These are phyloP conservation scores for Pteromalus puparum DNA, from an alignment of 1,140 invertebrate genomes.

Conservation along the genomic window DNA sequence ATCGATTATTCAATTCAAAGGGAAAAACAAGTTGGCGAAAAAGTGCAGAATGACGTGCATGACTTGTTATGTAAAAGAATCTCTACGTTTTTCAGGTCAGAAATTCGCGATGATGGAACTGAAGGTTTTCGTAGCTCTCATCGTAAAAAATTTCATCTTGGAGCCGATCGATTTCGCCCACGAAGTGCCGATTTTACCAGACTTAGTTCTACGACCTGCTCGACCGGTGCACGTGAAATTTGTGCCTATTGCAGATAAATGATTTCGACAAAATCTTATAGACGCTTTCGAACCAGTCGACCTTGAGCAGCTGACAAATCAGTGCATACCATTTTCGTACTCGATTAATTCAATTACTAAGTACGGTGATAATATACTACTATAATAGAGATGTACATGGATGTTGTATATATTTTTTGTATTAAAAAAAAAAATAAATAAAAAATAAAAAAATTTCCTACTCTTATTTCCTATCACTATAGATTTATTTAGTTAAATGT, in stretches of 20 bases:
- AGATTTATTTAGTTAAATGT: too few species aligned
- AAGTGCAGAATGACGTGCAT: not conserved
- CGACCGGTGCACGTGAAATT: slow-evolving; percentile 56
- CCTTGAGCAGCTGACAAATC: too few species aligned
- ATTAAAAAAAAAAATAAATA: too few species aligned
- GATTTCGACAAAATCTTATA: too few species aligned
- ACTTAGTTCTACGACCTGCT: slow-evolving; percentile 62
- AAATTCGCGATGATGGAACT: slow-evolving; percentile 60
- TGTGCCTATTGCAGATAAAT: slow-evolving; percentile 12
- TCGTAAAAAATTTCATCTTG: slow-evolving; percentile 53
- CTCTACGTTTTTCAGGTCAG: slow-evolving; percentile 52
- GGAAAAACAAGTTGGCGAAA: not conserved
- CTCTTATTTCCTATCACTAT: too few species aligned
- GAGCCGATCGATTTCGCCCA: slow-evolving; percentile 48
- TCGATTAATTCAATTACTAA: not conserved
- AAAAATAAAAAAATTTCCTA: too few species aligned
- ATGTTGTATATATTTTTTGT: too few species aligned
- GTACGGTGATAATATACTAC: not conserved
- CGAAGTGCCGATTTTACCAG: slow-evolving; percentile 38
- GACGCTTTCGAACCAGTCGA: not conserved
- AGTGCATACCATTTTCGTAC: not conserved
- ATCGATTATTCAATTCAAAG: not conserved
- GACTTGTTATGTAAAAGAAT: too few species aligned
- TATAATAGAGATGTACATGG: too few species aligned
- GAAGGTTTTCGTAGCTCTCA: slow-evolving; percentile 43